Base-by-base conservation (phyloP, 2,113 vertebrate species). In the Oryzias melastigma region DNA sequence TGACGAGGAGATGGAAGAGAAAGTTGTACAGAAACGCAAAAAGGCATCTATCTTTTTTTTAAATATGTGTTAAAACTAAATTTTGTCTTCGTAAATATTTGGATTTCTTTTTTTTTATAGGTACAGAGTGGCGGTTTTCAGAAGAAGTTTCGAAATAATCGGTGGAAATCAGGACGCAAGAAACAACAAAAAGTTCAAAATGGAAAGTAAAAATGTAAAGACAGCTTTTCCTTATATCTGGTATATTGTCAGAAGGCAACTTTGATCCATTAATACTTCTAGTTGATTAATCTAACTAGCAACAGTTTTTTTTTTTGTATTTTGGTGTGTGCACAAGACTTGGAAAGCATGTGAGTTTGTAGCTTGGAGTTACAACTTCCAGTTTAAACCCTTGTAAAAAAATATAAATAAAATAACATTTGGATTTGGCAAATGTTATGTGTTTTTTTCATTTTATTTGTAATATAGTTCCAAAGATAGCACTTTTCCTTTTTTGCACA, bases 81-180 rank as follows among this genome's bases (percentile, higher is more conserved):
- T 25, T 43, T 5, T n/a, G 5, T 14, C 8, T 27, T 12, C 7
- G 0, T 15, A 3, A 2, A 10, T 1, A 2, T 6, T 18, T 5
- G 4, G 18, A 4, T 25, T 72, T 1, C 64, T 3, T 69, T 27
- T 75, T 73, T 61, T 35, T 35, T 35, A 35, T 77, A 93, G 91
- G 82, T 58, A 10, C 91, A 92, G 56, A 51, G 76, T 20, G 63
- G 59, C 19, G 74, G 71, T 1, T 82, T 82, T 65, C 78, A 84
- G 60, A 93, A 92, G 82, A 92, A 89, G 77, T 74, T 87, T 17
- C 87, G 85, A 82, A 92, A 88, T 52, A 83, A 86, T 59, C 76
- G 68, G 48, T 77, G 73, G 73, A 91, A 90, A 72, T 62, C 76
- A 12, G 76, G 78, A 4, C 73, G 68, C 18, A 90, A 89, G 50